Percentiles rank a stretch among this genome's conserved stretches.
These are phyloP conservation scores for Dermolepida albohirtum DNA, from an alignment of 2,888 invertebrate genomes.

Conservation along the genomic window DNA sequence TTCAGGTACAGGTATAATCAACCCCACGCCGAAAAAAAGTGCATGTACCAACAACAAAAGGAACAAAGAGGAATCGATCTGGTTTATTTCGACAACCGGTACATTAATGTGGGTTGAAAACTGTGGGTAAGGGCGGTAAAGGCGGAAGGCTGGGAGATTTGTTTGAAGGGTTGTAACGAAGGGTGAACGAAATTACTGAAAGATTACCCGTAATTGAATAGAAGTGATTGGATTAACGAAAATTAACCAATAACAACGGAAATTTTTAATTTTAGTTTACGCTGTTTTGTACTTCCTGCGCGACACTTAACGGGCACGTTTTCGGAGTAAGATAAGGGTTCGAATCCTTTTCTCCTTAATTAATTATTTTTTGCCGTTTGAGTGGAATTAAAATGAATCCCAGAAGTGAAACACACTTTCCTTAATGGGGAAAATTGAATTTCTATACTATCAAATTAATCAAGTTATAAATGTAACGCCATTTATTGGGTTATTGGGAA, in stretches of 20 bases:
- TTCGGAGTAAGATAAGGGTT: too few relatives aligned
- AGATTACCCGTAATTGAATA: constrained; percentile 21
- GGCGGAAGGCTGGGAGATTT: background rate
- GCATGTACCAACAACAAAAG: constrained; percentile 24
- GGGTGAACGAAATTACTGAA: constrained; percentile 26
- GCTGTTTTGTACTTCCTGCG: too few relatives aligned
- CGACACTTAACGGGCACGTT: too few relatives aligned
- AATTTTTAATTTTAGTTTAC: too few relatives aligned
- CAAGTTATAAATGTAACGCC: too few relatives aligned
- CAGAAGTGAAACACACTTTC: too few relatives aligned
- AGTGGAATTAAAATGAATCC: too few relatives aligned
- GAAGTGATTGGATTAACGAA: constrained; percentile 9
- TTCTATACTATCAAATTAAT: too few relatives aligned
- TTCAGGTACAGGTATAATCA: constrained; percentile 12
- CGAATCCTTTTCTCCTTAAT: too few relatives aligned
- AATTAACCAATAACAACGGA: constrained; percentile 3
- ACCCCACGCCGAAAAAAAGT: constrained; percentile 13
- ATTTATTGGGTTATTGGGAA: too few relatives aligned
- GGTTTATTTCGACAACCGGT: constrained; percentile 14
- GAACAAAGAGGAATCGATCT: constrained; percentile 30
- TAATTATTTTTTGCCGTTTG: too few relatives aligned
- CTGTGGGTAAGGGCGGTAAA: background rate
- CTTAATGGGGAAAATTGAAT: too few relatives aligned
- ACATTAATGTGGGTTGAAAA: constrained; percentile 18
- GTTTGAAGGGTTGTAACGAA: constrained; percentile 18